Evolutionary conservation across 1,140 invertebrate species (phyloP).

Genomic region (Ceratoteleas bidentatus): DNA sequence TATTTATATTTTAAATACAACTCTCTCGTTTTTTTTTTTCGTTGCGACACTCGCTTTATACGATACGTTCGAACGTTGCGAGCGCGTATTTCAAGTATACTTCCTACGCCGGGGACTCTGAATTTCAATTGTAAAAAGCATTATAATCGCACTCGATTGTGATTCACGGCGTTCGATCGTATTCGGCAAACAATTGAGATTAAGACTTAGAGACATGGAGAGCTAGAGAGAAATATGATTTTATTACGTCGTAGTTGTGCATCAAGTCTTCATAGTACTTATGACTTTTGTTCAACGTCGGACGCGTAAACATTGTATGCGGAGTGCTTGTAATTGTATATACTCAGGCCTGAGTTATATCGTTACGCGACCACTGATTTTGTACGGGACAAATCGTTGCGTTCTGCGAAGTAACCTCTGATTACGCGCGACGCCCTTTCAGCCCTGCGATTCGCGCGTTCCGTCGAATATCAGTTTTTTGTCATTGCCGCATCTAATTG

Average conservation of each 20-base stretch:
- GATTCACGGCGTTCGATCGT: constrained; percentile 46
- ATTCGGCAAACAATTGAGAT: constrained; percentile 54
- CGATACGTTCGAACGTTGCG: constrained; percentile 46
- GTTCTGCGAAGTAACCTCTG: neutral
- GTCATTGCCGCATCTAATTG: too few species aligned
- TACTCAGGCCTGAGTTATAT: constrained; percentile 17
- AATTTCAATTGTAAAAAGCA: constrained; percentile 2
- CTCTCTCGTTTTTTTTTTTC: constrained; percentile 31
- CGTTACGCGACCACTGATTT: neutral
- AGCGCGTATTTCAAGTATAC: constrained; percentile 12
- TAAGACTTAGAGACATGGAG: constrained; percentile 62
- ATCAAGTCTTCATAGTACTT: constrained; percentile 64
- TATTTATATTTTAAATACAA: constrained; percentile 57
- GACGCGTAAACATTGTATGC: constrained; percentile 39
- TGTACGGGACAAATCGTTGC: neutral
- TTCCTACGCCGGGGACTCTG: neutral
- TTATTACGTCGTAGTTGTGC: constrained; percentile 56
- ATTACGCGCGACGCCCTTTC: constrained; percentile 18
- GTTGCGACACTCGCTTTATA: constrained; percentile 47
- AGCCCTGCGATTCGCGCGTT: constrained; percentile 14
- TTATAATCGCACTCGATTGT: constrained; percentile 6
- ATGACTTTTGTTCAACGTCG: constrained; percentile 38
- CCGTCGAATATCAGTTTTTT: too few species aligned
- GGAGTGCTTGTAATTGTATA: constrained; percentile 43
- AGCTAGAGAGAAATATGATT: constrained; percentile 55